Evolutionary conservation across 1,140 invertebrate genomes (phyloP), one percentile per base, ranked within the genome.

Genomic region (Popillia japonica): DNA sequence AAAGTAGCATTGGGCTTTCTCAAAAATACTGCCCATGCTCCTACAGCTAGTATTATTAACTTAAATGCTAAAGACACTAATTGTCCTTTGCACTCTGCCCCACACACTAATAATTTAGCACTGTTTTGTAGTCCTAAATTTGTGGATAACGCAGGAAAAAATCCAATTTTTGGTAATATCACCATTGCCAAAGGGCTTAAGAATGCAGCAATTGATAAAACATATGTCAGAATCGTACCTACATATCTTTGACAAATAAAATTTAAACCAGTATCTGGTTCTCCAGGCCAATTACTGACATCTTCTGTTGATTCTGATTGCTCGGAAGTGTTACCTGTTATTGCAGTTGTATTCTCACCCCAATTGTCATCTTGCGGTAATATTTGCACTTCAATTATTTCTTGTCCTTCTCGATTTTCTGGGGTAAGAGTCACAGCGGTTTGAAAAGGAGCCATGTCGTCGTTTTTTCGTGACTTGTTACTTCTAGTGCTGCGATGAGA

Each of bases 271-370:
- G 90, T 90, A 59, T 94, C 93, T 23, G 90, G 90, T 87, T 94
- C 94, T 79, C 91, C 91, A 77, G 92, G 91, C 93, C 94, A 95
- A 86, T 92, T 92, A 83, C 92, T 93, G 0, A 93, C 92, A 87
- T 98, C 96, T 86, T 99, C 96, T 83, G 96, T 94, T 0, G 97
- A 98, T 80, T 96, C 94, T 0, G 96, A 97, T 79, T 95, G 94
- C 85, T 99, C 97, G 0, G 96, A 98, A 2, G 97, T 99, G 83
- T 98, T 98, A 17, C 97, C 97, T 4, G 98, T 99, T 23, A 99
- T 94, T 0, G 96, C 97, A 4, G 98, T 99, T 0, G 96, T 98
- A 84, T 97, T 98, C 88, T 99, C 98, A 42, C 96, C 97, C 98
- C 98, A 99, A 86, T 98, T 98, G 84, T 99, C 98, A 90, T 99